Percentiles rank a stretch among this genome's conserved stretches.
phyloP scores from a whole-genome alignment of 1,140 invertebrate genomes.

The Drosophila guanche region DNA sequence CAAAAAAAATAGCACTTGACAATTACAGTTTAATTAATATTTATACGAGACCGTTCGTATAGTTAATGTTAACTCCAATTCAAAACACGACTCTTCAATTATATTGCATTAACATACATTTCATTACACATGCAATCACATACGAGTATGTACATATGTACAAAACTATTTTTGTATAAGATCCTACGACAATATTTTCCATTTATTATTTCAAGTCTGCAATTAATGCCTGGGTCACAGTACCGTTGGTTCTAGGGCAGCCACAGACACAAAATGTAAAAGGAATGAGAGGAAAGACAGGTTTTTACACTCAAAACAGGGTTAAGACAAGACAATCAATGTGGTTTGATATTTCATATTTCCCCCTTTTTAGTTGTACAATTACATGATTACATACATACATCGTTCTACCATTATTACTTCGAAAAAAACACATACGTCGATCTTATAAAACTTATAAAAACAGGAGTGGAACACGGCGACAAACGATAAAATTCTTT shows the following conservation, averaged over 20 bases:
- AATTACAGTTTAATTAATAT: constrained; percentile 54
- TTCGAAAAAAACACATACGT: constrained; percentile 23
- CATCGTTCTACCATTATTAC: constrained; percentile 57
- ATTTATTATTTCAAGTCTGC: constrained; percentile 2
- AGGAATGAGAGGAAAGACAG: not conserved
- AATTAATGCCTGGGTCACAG: not conserved
- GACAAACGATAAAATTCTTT: constrained; percentile 3
- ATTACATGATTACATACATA: too few species aligned
- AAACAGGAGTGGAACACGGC: not conserved
- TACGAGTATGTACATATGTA: not conserved
- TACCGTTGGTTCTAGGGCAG: not conserved
- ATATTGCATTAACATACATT: constrained; percentile 54
- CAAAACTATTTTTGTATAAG: not conserved
- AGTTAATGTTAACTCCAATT: constrained; percentile 40
- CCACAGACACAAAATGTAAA: not conserved
- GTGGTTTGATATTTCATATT: constrained; percentile 72
- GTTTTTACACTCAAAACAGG: constrained; percentile 43
- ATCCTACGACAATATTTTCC: not conserved
- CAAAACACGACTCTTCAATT: constrained; percentile 55
- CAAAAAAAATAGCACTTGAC: constrained; percentile 61
- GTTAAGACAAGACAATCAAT: constrained; percentile 75
- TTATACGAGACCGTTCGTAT: constrained; percentile 37
- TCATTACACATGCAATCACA: constrained; percentile 25
- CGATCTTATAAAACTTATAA: constrained; percentile 8
- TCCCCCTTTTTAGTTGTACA: constrained; percentile 41